Evolutionary conservation across 2,888 invertebrate species (phyloP).

Genomic region (Gisinianus flammeolus): DNA sequence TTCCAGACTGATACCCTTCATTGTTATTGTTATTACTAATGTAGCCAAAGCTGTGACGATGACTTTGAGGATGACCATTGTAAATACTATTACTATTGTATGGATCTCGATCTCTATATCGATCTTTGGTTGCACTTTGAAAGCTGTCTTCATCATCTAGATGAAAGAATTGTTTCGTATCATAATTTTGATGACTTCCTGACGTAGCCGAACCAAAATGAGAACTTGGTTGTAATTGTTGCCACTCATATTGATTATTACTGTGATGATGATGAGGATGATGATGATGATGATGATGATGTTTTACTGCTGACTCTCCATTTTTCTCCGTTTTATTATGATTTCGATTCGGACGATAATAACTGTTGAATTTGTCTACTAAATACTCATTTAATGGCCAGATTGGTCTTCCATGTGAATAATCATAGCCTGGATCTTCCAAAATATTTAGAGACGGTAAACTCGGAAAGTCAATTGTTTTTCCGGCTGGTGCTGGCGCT

Average conservation of each 20-base stretch:
- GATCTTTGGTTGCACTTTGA: not conserved
- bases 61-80: not conserved
- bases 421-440: constrained; percentile 35
- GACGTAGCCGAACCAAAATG: not conserved
- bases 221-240: constrained; percentile 24
- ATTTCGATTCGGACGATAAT: not conserved
- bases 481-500: not conserved
- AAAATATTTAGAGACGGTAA: constrained; percentile 28
- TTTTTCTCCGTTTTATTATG: constrained; percentile 12
- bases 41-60: not conserved
- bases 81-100: constrained; percentile 9
- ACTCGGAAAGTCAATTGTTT: constrained; percentile 18
- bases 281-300: not conserved
- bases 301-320: not conserved
- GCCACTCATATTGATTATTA: constrained; percentile 32
- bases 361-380: constrained; percentile 22
- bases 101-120: not conserved
- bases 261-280: not conserved
- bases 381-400: constrained; percentile 39
- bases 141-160: constrained; percentile 23
- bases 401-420: constrained; percentile 26
- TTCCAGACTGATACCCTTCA: constrained; percentile 3
- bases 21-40: not conserved
- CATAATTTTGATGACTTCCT: constrained; percentile 4
- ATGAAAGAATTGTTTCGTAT: constrained; percentile 15